Conservation (phyloP, 2,797 vertebrate species). For the Lepidocolaptes lacrymiger region DNA sequence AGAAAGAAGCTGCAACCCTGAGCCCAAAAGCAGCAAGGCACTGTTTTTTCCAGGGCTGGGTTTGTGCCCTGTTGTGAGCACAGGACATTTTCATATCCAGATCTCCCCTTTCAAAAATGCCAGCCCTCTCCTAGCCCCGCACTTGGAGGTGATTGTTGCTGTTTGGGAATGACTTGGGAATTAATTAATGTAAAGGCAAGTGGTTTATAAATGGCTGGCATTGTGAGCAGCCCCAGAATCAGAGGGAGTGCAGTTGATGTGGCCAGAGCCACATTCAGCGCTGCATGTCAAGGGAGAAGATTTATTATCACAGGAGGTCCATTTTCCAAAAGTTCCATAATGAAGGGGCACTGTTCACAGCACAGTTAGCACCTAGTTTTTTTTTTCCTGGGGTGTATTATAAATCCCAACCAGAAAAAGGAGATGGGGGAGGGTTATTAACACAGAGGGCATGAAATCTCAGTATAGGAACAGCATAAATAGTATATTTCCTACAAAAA, state of each 20-base stretch:
- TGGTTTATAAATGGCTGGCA: slow-evolving; percentile 75
- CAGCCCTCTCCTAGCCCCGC: slow-evolving; percentile 49
- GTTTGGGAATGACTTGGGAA: slow-evolving; percentile 77
- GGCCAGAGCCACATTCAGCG: slow-evolving; percentile 58
- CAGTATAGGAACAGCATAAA: background rate
- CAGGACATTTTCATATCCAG: slow-evolving; percentile 63
- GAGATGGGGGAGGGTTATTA: background rate
- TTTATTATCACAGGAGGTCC: slow-evolving; percentile 59
- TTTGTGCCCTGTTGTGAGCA: slow-evolving; percentile 40
- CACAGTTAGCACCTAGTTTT: background rate
- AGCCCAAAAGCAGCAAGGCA: slow-evolving; percentile 4
- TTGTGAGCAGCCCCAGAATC: slow-evolving; percentile 64
- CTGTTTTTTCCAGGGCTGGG: background rate
- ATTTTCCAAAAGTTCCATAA: slow-evolving; percentile 57
- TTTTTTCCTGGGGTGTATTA: background rate
- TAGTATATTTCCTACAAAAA: background rate
- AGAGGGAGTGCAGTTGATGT: slow-evolving; percentile 66
- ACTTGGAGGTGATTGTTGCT: slow-evolving; percentile 74
- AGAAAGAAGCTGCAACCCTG: rapidly evolving
- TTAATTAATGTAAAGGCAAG: slow-evolving; percentile 78
- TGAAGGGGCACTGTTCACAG: slow-evolving; percentile 39
- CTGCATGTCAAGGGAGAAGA: slow-evolving; percentile 57
- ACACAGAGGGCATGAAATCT: background rate
- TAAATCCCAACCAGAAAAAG: slow-evolving; percentile 1
- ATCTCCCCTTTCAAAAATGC: slow-evolving; percentile 72